A percentile compares a stretch with the other conserved stretches of the same genome.
phyloP scores from a whole-genome alignment of 2,888 invertebrate genomes.

The Cantharis rustica region DNA sequence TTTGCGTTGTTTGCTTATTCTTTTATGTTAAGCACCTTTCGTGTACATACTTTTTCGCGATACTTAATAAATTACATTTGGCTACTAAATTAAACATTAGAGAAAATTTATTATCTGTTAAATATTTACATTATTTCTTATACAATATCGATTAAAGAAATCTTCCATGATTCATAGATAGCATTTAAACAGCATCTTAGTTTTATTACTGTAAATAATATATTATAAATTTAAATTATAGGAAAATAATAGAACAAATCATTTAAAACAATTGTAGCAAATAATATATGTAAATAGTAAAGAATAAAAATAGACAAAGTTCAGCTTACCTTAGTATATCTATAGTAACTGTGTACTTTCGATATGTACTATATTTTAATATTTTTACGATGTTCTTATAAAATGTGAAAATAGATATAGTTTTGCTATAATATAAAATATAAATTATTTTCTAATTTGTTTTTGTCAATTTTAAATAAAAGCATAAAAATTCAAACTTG shows the following conservation, averaged over 20 bases:
- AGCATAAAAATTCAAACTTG: conserved; percentile 9
- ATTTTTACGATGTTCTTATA: background rate
- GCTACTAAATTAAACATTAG: background rate
- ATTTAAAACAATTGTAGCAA: no score
- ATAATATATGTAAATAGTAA: no score
- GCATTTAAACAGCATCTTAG: background rate
- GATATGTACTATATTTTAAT: background rate
- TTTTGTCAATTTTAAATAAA: conserved; percentile 2
- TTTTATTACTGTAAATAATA: background rate
- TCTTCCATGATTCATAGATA: background rate
- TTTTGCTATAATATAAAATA: background rate
- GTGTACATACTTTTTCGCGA: background rate
- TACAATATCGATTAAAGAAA: background rate
- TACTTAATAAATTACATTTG: conserved; percentile 3
- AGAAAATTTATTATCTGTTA: background rate
- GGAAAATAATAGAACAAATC: background rate
- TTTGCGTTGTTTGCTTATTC: conserved; percentile 1
- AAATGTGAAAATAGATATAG: background rate
- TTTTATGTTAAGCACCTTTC: background rate
- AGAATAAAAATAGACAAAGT: no score
- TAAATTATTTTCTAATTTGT: background rate
- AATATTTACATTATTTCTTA: background rate
- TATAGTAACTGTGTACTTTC: no score
- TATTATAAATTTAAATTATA: background rate
- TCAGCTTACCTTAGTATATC: no score